Percentiles rank a stretch among this genome's conserved stretches.
Conservation (phyloP, 2,113 vertebrate species). For the Xiphophorus couchianus region DNA sequence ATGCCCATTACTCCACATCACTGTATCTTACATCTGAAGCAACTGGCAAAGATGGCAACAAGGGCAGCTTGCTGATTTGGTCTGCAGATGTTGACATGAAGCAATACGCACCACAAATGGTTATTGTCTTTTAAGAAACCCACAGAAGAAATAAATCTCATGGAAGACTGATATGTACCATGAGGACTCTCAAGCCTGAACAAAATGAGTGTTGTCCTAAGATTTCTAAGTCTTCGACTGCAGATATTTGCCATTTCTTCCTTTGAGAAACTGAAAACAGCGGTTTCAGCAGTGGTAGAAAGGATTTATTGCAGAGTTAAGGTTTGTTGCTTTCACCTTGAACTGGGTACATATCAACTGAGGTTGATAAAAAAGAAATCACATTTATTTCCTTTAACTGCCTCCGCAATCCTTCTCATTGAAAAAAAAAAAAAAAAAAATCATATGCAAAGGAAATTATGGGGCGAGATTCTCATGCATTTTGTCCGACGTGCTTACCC, state of each 20-base stretch:
- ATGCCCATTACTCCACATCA: too few relatives aligned
- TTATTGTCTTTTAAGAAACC: not conserved
- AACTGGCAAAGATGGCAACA: too few relatives aligned
- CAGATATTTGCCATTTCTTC: conserved; percentile 3
- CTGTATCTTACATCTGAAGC: too few relatives aligned
- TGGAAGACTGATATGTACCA: too few relatives aligned
- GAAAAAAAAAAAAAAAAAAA: not conserved
- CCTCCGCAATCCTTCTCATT: not conserved
- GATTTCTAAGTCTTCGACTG: not conserved
- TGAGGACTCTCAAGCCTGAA: not conserved
- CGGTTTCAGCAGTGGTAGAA: too few relatives aligned
- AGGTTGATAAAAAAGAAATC: not conserved
- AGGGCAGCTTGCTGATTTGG: too few relatives aligned
- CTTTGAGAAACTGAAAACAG: not conserved
- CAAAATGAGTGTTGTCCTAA: not conserved
- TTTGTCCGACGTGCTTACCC: not conserved
- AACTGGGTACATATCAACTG: not conserved
- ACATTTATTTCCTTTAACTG: not conserved
- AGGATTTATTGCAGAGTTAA: too few relatives aligned
- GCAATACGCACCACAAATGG: too few relatives aligned
- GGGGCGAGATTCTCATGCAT: not conserved
- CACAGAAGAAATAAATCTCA: not conserved
- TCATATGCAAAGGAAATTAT: not conserved
- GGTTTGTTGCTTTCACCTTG: not conserved
- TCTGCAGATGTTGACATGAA: too few relatives aligned